These are phyloP conservation scores for Sericinus montela DNA, from an alignment of 2,888 invertebrate species.

Conservation along the genomic window DNA sequence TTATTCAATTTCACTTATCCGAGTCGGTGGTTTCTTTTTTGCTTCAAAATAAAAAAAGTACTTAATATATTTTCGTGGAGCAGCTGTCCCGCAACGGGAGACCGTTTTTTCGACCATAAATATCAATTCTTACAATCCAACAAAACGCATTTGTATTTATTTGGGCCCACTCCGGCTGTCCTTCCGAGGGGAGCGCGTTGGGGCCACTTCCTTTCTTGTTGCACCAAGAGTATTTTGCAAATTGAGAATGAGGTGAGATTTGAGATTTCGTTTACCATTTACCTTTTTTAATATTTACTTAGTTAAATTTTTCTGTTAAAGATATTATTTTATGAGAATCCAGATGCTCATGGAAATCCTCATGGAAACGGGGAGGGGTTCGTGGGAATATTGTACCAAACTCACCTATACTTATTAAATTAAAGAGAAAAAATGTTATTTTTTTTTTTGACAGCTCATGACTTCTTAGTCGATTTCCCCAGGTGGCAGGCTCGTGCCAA, in stretches of 20 bases:
- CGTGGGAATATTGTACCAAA: too few species aligned
- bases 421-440: too few species aligned
- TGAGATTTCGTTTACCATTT: too few species aligned
- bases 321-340: too few species aligned
- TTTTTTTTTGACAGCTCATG: too few species aligned
- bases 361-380: too few species aligned
- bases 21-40: slow-evolving; percentile 9
- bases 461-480: too few species aligned
- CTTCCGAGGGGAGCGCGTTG: slow-evolving; percentile 40
- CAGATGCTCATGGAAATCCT: too few species aligned
- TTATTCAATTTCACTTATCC: slow-evolving; percentile 6
- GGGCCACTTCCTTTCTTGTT: slow-evolving; percentile 49
- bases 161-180: slow-evolving; percentile 53
- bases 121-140: slow-evolving; percentile 72
- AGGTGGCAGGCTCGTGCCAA: too few species aligned
- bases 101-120: slow-evolving; percentile 69
- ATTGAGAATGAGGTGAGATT: not conserved
- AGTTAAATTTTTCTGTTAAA: too few species aligned
- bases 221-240: not conserved
- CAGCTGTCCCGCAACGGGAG: slow-evolving; percentile 62
- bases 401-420: too few species aligned
- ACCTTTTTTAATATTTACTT: too few species aligned
- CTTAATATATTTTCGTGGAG: slow-evolving; percentile 23
- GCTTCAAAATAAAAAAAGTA: slow-evolving; percentile 14
- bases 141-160: slow-evolving; percentile 73